Evolutionary conservation across 2,797 vertebrate species (phyloP), one percentile per base, ranked within the genome.

Genomic region (Sarcoramphus papa): DNA sequence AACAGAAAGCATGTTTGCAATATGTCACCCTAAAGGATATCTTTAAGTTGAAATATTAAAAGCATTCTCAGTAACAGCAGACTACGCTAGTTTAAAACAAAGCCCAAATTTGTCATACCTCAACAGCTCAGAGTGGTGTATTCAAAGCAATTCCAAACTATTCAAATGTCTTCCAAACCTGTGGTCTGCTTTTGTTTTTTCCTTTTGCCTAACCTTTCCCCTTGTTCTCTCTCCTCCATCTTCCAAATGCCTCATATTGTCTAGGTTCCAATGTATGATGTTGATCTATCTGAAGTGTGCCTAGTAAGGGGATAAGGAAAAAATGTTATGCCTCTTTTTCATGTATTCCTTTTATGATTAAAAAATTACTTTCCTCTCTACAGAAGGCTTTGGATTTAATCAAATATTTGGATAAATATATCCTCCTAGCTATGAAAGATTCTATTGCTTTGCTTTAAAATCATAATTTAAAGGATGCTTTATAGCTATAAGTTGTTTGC

Each of bases 1-100:
- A 97, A 73, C 91, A 97, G 95, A 97, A 90, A 92, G 67, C 41
- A 21, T 56, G 73, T 92, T 68, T 88, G 92, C 95, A 73, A n/a
- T 57, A 45, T 89, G 87, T 85, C 27, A 48, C 22, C 88, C 47
- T 82, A 94, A 95, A 95, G 94, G 80, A 85, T 92, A 90, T 54
- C 50, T 76, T 80, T 72, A 84, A 75, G 40, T 11, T 72, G 65
- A 96, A 94, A 69, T 70, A 72, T 70, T 88, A 94, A 92, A 92
- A 93, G 60, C 73, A 18, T 86, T 93, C 88, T 94, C 68, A 24
- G 70, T 72, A 93, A 92, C 60, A 95, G 94, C 86, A 96, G 92
- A 78, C 69, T n/a, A 64, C 1, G 12, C 63, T 82, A 92, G 68
- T 89, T 95, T 81, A 96, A 97, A 97, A 93, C 92, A 89, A 88